These are phyloP conservation scores for Megastigmus dorsalis DNA, from an alignment of 2,888 invertebrate species.

Conservation along the genomic window DNA sequence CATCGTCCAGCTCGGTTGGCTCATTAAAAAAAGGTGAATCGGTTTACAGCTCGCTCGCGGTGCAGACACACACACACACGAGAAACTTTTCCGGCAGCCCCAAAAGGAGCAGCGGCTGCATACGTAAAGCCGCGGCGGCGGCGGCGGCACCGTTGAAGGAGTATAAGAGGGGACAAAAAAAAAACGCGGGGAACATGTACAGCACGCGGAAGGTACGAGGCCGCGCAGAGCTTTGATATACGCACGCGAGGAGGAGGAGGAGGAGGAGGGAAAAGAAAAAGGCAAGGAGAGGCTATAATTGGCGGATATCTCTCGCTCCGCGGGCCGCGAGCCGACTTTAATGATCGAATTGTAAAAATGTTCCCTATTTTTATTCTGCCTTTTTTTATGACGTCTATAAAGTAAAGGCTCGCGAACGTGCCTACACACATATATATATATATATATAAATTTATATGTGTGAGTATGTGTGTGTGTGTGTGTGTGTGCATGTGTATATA, in stretches of 20 bases:
- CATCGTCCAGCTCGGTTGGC: neutral
- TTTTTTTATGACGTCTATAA: conserved; percentile 48
- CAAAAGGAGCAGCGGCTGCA: conserved; percentile 28
- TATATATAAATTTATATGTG: no score
- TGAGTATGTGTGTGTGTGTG: no score
- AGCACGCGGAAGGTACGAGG: conserved; percentile 57
- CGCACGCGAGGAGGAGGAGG: neutral
- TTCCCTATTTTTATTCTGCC: conserved; percentile 69
- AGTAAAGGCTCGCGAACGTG: conserved; percentile 29
- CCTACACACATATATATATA: no score
- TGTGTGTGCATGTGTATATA: neutral
- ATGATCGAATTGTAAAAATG: conserved; percentile 71
- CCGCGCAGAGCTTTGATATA: conserved; percentile 37
- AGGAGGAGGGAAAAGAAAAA: conserved; percentile 5
- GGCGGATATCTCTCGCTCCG: conserved; percentile 66
- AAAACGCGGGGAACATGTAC: no score
- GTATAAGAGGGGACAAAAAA: no score
- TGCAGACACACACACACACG: conserved; percentile 4
- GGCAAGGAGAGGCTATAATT: conserved; percentile 61
- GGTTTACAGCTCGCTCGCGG: conserved; percentile 38
- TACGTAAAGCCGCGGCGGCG: no score
- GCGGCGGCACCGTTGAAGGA: no score
- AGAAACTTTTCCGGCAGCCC: conserved; percentile 49
- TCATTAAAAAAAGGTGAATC: conserved; percentile 47
- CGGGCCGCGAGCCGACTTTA: conserved; percentile 63